Conservation (phyloP, 2,113 vertebrate species). For the Ifrita kowaldi region DNA sequence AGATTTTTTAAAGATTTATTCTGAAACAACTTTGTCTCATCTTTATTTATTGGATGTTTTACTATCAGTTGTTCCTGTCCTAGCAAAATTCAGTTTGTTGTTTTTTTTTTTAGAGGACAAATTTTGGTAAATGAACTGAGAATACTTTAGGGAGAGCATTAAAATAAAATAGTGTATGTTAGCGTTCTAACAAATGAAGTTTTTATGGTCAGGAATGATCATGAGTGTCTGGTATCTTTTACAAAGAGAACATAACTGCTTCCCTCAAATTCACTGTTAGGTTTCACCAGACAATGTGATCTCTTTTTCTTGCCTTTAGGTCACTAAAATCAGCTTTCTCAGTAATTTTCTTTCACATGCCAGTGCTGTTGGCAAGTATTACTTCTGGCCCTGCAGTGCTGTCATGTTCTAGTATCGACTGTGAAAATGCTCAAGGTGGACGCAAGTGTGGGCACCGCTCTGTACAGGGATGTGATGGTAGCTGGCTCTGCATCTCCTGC, state of each 20-base stretch:
- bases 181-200: conserved; percentile 9
- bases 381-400: not conserved
- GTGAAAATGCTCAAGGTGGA: not conserved
- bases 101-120: not conserved
- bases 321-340: not conserved
- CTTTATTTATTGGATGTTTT: not conserved
- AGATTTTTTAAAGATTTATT: not conserved
- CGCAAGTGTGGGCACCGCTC: not conserved
- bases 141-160: not conserved
- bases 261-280: not conserved
- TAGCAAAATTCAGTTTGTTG: not conserved
- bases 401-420: accelerated
- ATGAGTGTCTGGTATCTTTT: not conserved
- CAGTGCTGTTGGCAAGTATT: not conserved
- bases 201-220: not conserved
- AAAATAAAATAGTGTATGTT: conserved; percentile 29
- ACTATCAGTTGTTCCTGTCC: not conserved
- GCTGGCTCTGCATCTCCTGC: not conserved
- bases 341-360: not conserved
- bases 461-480: not conserved
- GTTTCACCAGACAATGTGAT: not conserved
- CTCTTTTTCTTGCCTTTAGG: not conserved
- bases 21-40: not conserved
- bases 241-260: not conserved
- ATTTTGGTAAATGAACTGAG: not conserved